Evolutionary conservation across 2,797 vertebrate species (phyloP), one percentile per base, ranked within the genome.

Genomic region (Propithecus deckenii): DNA sequence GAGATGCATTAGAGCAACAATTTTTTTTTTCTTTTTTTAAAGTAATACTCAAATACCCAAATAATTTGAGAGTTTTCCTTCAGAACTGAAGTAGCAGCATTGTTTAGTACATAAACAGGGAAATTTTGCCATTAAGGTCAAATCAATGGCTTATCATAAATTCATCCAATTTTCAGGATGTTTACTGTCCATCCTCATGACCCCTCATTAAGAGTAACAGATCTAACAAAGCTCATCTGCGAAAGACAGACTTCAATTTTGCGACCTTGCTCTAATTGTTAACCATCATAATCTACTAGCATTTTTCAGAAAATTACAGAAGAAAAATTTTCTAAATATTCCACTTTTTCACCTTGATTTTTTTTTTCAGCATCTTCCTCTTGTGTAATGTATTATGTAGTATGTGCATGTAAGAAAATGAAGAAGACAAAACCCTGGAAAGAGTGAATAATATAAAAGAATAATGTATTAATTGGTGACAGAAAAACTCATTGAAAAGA

Each of bases 161-260:
- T 71, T 90, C 43, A 57, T 74, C 32, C 38, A 46, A 15, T 75
- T 74, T 65, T 74, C 38, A 83, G 46, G 11, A 89, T 65, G 8
- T 84, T 89, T 94, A 75, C 83, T 86, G 41, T 35, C 41, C 83
- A 65, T 75, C 50, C 7, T 61, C 18, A 94, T 57, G 75, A 48
- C 30, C 30, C 83, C 32, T 95, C 69, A 79, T 65, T 93, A 79
- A 78, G 32, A 93, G 46, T 35, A 94, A 78, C 38, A 89, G 9
- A 75, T 35, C n/a, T 89, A 79, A 91, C 79, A 94, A 65, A 78
- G 48, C 10, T 79, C 74, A 76, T 91, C 74, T 96, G 38, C 96
- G 23, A 81, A 92, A 79, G 61, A n/a, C 5, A 80, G 57, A 52
- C 38, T 89, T 89, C 15, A 61, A 20, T 72, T 97, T 97, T 91